phyloP scores from a whole-genome alignment of 2,113 vertebrate genomes.

The Melanocharis versteri region DNA sequence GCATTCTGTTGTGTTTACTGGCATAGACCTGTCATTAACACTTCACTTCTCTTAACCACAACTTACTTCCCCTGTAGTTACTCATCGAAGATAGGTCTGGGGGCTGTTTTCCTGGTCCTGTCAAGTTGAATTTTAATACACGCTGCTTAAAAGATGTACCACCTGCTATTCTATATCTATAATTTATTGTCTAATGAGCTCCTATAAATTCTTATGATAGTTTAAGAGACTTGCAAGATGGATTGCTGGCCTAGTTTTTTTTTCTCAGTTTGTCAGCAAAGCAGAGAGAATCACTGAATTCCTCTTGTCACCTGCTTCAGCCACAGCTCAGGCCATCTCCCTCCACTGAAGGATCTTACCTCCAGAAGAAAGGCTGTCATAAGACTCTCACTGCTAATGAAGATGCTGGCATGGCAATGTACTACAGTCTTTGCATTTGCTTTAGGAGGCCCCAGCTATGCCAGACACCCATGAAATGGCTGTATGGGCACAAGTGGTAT shows the following conservation, averaged over 20 bases:
- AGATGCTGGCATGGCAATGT: background rate
- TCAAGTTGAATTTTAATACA: slow-evolving; percentile 32
- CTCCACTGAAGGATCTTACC: background rate
- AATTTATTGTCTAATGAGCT: slow-evolving; percentile 21
- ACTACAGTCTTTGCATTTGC: background rate
- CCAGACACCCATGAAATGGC: background rate
- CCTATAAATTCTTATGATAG: slow-evolving; percentile 17
- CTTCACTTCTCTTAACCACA: slow-evolving; percentile 3
- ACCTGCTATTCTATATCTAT: slow-evolving; percentile 58
- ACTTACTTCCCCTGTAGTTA: background rate
- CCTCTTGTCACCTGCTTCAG: background rate
- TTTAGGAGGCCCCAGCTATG: background rate
- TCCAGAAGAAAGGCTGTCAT: background rate
- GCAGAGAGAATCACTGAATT: background rate
- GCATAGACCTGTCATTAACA: slow-evolving; percentile 13
- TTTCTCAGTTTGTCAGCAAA: background rate
- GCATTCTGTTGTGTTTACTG: background rate
- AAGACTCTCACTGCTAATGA: background rate
- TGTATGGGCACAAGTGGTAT: background rate
- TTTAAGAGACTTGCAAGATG: background rate
- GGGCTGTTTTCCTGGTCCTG: slow-evolving; percentile 2
- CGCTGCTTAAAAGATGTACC: slow-evolving; percentile 13
- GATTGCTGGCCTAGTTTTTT: background rate
- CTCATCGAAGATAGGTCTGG: background rate
- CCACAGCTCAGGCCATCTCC: background rate